Evolutionary conservation across 2,888 invertebrate genomes (phyloP), one percentile per base, ranked within the genome.

Genomic region (Phengaris alcon): DNA sequence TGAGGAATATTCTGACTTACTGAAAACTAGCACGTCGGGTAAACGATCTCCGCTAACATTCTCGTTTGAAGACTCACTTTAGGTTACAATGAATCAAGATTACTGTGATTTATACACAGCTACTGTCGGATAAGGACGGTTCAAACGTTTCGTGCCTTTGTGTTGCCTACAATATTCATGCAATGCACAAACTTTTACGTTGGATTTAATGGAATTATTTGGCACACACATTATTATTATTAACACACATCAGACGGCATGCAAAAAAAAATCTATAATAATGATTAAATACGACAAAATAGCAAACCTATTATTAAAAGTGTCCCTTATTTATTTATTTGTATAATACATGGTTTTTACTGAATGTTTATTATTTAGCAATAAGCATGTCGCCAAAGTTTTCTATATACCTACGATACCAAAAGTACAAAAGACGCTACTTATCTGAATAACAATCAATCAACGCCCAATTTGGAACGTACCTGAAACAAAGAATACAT

Each of bases 31-130:
- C 76, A 76, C 80, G 70, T 77, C 75, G 78, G 81, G 82, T 80
- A 79, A 81, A 81, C 75, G 82, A 79, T 80, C 79, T 77, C 52
- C 46, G 70, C 59, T 79, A 81, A 80, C 80, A 77, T 80, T 80
- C 8, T 15, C 48, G 15, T 15, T 69, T 46, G 10, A 72, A 13
- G 54, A 72, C 72, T 54, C 70, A 22, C 48, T 69, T 48, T 8
- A 59, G n/a, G 22, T 69, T 48, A 69, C 46, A 48, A 69, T 69
- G n/a, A 69, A 48, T 69, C 69, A 48, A 64, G 69, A 69, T 48
- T 69, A 69, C 69, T 9, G 69, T 69, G 48, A 48, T 69, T 48
- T 69, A 69, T 69, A 69, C 69, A 48, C 48, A 68, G 13, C 44
- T 35, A 35, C 64, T 64, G 52, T 52, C 9, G 8, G 35, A 35